A percentile compares a stretch with the other conserved stretches of the same genome.
Evolutionary conservation across 2,888 invertebrate genomes (phyloP).

Genomic region (Neria commutata): DNA sequence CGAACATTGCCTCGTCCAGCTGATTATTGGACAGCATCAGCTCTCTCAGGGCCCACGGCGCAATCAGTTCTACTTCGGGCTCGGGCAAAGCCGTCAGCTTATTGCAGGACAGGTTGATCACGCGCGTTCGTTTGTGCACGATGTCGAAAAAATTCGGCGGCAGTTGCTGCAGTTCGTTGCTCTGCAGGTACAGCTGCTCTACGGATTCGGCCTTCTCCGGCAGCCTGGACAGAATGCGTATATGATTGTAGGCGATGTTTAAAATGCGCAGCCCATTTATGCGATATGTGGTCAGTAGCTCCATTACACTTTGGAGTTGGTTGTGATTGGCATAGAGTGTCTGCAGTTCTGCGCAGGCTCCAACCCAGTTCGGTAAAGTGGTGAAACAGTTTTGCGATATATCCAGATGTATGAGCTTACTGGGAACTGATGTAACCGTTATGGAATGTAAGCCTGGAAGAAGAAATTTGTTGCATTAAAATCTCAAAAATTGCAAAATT

Average conservation of each 20-base stretch:
- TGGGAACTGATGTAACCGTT: constrained; percentile 72
- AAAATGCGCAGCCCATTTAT: constrained; percentile 74
- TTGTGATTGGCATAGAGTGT: constrained; percentile 80
- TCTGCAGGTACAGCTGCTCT: constrained; percentile 76
- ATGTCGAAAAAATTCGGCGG: constrained; percentile 78
- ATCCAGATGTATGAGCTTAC: constrained; percentile 76
- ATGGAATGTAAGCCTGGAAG: constrained; percentile 75
- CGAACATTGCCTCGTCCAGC: constrained; percentile 72
- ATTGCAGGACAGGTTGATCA: constrained; percentile 81
- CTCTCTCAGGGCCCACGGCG: constrained; percentile 70
- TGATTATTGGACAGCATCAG: constrained; percentile 77
- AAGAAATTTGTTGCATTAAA: constrained; percentile 14
- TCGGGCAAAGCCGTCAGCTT: constrained; percentile 72
- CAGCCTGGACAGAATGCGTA: constrained; percentile 75
- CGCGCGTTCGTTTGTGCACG: constrained; percentile 68
- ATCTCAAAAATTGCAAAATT: too few relatives aligned
- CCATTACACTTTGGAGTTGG: constrained; percentile 71
- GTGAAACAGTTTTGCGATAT: constrained; percentile 79
- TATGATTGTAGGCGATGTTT: constrained; percentile 78
- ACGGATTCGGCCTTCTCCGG: constrained; percentile 63
- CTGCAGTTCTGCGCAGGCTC: constrained; percentile 73
- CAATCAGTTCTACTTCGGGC: constrained; percentile 51
- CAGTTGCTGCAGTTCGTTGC: constrained; percentile 75
- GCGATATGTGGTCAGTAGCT: constrained; percentile 76
- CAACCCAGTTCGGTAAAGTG: constrained; percentile 78